These are phyloP conservation scores for Cyprinus carpio DNA, from an alignment of 2,113 vertebrate species.

Conservation along the genomic window DNA sequence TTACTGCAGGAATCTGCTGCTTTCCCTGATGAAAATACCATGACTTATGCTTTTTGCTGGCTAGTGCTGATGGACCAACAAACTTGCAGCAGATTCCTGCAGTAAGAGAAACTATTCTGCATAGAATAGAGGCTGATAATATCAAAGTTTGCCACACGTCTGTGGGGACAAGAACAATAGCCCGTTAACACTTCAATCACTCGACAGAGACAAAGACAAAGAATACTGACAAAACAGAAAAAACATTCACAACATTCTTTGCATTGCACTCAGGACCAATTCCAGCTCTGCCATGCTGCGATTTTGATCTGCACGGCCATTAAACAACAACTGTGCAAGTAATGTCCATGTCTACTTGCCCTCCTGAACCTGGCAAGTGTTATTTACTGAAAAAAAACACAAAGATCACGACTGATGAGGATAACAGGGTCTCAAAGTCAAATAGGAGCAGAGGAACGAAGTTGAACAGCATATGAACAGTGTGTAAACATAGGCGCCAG, in stretches of 20 bases:
- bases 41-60: too few relatives aligned
- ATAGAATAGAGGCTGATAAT: slow-evolving; percentile 28
- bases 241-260: slow-evolving; percentile 40
- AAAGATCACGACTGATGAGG: slow-evolving; percentile 27
- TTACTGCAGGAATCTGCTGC: too few relatives aligned
- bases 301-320: slow-evolving; percentile 50
- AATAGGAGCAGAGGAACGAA: slow-evolving; percentile 30
- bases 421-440: slow-evolving; percentile 11
- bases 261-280: slow-evolving; percentile 43
- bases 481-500: slow-evolving; percentile 34
- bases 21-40: too few relatives aligned
- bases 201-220: slow-evolving; percentile 42
- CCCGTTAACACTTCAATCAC: slow-evolving; percentile 14
- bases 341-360: slow-evolving; percentile 53
- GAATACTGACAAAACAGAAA: background rate
- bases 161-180: background rate
- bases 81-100: slow-evolving; percentile 7
- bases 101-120: slow-evolving; percentile 21
- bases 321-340: slow-evolving; percentile 49
- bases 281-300: slow-evolving; percentile 35
- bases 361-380: slow-evolving; percentile 44
- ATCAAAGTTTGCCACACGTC: slow-evolving; percentile 8
- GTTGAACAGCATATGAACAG: slow-evolving; percentile 28
- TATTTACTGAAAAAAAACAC: slow-evolving; percentile 39
- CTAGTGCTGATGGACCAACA: too few relatives aligned